These are phyloP conservation scores for Procambarus clarkii DNA, from an alignment of 1,140 invertebrate species.

Conservation along the genomic window DNA sequence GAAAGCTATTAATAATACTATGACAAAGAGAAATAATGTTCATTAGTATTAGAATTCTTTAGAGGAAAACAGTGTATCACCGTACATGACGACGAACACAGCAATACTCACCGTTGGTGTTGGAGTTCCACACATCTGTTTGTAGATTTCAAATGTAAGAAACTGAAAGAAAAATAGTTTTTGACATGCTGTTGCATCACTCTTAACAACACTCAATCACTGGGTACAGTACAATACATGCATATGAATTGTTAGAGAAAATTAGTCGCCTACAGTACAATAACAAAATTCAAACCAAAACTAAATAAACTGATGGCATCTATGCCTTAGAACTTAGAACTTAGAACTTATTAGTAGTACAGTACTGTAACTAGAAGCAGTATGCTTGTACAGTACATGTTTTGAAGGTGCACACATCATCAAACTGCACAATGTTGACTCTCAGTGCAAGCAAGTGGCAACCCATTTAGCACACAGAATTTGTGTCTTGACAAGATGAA, in stretches of 20 bases:
- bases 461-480: too few relatives aligned
- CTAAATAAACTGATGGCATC: not conserved
- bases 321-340: not conserved
- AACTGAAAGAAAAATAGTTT: conserved; percentile 50
- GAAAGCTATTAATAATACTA: too few relatives aligned
- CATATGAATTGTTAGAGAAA: not conserved
- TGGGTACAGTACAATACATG: too few relatives aligned
- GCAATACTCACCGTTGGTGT: conserved; percentile 44
- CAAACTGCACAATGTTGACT: too few relatives aligned
- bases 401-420: too few relatives aligned
- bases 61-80: not conserved
- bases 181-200: conserved; percentile 1
- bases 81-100: not conserved
- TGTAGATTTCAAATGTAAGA: conserved; percentile 65
- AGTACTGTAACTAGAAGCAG: too few relatives aligned
- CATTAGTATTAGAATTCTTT: not conserved
- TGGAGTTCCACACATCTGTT: conserved; percentile 36
- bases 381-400: too few relatives aligned
- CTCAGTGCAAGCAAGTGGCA: too few relatives aligned
- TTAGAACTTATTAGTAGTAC: too few relatives aligned
- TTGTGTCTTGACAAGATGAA: too few relatives aligned
- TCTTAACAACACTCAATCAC: not conserved
- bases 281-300: not conserved
- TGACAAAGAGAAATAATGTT: too few relatives aligned
- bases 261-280: not conserved